phyloP scores from a whole-genome alignment of 2,797 vertebrate genomes.

The Neosilurus mollespiculum region DNA sequence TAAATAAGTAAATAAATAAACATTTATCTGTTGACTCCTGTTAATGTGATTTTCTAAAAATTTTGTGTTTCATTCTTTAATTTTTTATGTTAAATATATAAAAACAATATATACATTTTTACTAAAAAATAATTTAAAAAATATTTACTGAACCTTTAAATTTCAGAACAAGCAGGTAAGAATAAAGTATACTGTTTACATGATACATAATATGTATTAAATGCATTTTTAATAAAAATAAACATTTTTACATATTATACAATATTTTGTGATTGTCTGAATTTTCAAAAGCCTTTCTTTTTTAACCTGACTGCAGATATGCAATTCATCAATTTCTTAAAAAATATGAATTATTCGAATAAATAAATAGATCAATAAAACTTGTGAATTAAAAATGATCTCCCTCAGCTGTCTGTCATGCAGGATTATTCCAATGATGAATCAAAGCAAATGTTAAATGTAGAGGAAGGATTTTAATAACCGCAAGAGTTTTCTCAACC shows the following conservation, averaged over 20 bases:
- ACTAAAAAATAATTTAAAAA: not conserved
- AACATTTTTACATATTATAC: not conserved
- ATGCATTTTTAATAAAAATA: not conserved
- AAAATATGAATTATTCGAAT: not conserved
- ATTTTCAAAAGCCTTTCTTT: not conserved
- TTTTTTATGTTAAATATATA: not conserved
- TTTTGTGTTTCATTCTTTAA: not conserved
- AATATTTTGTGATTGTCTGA: not conserved
- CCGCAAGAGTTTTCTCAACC: not conserved
- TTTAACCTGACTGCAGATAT: not conserved
- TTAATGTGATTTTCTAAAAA: no score
- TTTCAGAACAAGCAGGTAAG: not conserved
- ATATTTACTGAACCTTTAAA: not conserved
- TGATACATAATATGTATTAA: no score
- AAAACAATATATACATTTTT: not conserved
- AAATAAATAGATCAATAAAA: not conserved
- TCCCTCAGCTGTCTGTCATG: not conserved
- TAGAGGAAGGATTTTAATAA: slow-evolving; percentile 10
- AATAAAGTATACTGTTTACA: not conserved
- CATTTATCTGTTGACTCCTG: no score
- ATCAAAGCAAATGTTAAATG: not conserved
- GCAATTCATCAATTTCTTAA: not conserved
- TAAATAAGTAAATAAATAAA: not conserved
- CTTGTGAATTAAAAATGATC: not conserved
- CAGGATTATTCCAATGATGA: not conserved